Conservation (phyloP, 1,140 invertebrate genomes). For the Holotrichia oblita region DNA sequence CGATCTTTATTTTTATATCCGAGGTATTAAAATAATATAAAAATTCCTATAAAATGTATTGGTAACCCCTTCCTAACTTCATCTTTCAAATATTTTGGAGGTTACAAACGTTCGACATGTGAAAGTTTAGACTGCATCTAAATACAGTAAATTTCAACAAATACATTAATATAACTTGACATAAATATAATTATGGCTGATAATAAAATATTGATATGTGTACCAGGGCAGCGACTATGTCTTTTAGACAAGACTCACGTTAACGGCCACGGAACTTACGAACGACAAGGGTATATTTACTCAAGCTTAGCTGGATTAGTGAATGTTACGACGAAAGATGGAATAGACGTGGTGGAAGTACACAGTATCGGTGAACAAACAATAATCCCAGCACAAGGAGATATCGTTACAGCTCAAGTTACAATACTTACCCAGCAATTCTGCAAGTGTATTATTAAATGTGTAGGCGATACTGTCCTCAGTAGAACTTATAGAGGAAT, state of each 20-base stretch:
- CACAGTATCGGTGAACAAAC: conserved; percentile 75
- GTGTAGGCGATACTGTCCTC: conserved; percentile 80
- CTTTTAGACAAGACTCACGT: conserved; percentile 71
- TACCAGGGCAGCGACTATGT: conserved; percentile 80
- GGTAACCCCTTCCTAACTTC: too few species aligned
- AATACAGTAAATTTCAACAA: too few species aligned
- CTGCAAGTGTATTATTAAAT: conserved; percentile 85
- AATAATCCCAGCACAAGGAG: conserved; percentile 79
- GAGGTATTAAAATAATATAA: too few species aligned
- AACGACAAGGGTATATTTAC: conserved; percentile 85
- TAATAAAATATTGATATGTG: conserved; percentile 60
- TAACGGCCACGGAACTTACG: conserved; percentile 82
- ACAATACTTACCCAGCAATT: conserved; percentile 82
- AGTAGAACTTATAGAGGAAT: conserved; percentile 81
- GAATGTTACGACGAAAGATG: conserved; percentile 67
- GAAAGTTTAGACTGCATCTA: too few species aligned
- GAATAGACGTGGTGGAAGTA: conserved; percentile 76
- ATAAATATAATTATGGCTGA: conserved; percentile 21
- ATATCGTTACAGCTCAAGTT: conserved; percentile 86
- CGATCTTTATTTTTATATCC: too few species aligned
- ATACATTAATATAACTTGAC: too few species aligned
- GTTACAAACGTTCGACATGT: neutral
- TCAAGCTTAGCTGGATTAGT: conserved; percentile 82
- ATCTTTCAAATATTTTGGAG: neutral
- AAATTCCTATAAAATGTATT: too few species aligned